Evolutionary conservation across 1,140 invertebrate species (phyloP).

Genomic region (Drosophila asahinai): DNA sequence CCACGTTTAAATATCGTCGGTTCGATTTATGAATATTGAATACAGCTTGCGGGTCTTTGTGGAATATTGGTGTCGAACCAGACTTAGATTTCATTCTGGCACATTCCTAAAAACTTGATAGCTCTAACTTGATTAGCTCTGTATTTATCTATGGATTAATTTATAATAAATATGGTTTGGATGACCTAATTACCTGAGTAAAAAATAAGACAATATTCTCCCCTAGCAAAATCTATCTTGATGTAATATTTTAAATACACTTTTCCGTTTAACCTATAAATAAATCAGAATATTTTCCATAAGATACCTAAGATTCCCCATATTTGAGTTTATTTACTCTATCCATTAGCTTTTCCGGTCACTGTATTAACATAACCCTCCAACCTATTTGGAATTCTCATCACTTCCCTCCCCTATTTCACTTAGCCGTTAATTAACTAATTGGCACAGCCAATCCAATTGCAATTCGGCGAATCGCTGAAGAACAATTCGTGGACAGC

Average conservation of each 20-base stretch:
- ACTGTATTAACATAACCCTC: background rate
- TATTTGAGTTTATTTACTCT: background rate
- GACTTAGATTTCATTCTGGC: background rate
- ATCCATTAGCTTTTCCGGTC: background rate
- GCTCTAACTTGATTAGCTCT: too few species aligned
- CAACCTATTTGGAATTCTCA: slow-evolving; percentile 11
- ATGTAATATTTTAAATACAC: background rate
- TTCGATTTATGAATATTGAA: slow-evolving; percentile 28
- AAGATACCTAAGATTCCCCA: too few species aligned
- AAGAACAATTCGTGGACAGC: slow-evolving; percentile 33
- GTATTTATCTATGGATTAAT: too few species aligned
- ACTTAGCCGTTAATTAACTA: slow-evolving; percentile 70
- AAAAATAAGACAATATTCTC: background rate
- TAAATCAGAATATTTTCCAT: background rate
- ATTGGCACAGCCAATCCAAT: slow-evolving; percentile 55
- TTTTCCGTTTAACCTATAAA: background rate
- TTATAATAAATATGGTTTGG: too few species aligned
- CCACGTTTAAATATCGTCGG: slow-evolving; percentile 7
- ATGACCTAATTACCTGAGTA: too few species aligned
- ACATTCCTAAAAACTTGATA: background rate
- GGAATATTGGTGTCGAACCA: background rate
- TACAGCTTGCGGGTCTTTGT: background rate
- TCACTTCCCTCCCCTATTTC: slow-evolving; percentile 25
- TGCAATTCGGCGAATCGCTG: slow-evolving; percentile 41
- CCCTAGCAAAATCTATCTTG: too few species aligned